A percentile compares a stretch with the other conserved stretches of the same genome.
phyloP scores from a whole-genome alignment of 2,113 vertebrate genomes.

The Nothoprocta perdicaria region DNA sequence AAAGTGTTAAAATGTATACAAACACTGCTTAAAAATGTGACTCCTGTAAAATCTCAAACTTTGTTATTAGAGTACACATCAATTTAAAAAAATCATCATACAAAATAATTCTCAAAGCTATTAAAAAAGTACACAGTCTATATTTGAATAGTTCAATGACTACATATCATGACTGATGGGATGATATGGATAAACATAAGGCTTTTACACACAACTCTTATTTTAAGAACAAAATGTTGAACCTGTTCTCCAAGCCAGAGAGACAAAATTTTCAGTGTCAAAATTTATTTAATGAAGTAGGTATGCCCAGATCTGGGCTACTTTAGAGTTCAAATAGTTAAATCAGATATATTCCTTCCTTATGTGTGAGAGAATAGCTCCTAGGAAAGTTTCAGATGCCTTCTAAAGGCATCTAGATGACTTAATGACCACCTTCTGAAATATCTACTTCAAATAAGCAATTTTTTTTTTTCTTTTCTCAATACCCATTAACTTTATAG shows the following conservation, averaged over 20 bases:
- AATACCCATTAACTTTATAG: neutral
- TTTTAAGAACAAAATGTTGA: constrained; percentile 52
- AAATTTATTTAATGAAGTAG: constrained; percentile 18
- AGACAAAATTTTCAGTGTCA: constrained; percentile 35
- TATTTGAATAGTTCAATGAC: constrained; percentile 67
- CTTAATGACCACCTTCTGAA: constrained; percentile 5
- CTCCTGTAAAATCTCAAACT: constrained; percentile 78
- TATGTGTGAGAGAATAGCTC: neutral
- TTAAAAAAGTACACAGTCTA: constrained; percentile 83
- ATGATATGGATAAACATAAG: constrained; percentile 50
- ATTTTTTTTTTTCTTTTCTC: constrained; percentile 11
- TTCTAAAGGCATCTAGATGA: neutral
- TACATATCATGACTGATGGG: constrained; percentile 51
- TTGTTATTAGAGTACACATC: constrained; percentile 79
- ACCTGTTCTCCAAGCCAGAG: constrained; percentile 38
- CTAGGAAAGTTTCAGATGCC: neutral
- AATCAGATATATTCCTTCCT: constrained; percentile 27
- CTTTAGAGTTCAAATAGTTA: constrained; percentile 48
- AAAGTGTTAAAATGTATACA: constrained; percentile 86
- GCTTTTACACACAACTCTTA: constrained; percentile 62
- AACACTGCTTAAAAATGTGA: constrained; percentile 84
- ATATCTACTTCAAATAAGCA: constrained; percentile 23
- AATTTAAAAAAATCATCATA: constrained; percentile 82
- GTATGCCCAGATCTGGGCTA: neutral
- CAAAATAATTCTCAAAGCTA: constrained; percentile 82